Base-by-base conservation (phyloP, 1,140 invertebrate genomes). In the Eriosoma lanigerum region DNA sequence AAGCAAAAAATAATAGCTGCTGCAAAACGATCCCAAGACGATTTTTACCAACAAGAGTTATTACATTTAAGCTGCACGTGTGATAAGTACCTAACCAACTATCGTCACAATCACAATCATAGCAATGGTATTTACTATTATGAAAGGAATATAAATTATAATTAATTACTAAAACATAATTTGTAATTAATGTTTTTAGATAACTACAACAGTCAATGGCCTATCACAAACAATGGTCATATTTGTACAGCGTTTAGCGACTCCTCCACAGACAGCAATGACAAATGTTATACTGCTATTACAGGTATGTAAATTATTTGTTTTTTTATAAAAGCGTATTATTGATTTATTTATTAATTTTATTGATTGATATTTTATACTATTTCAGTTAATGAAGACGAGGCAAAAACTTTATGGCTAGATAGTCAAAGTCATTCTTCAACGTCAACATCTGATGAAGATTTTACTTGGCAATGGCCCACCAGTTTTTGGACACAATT, bases 401-500 rank as follows among this genome's bases (percentile, higher is more conserved):
- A 92, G 83, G 90, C 90, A 26, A 88, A 90, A 83, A 90, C 90
- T 15, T 86, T 92, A n/a, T 93, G 92, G 89, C 87, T 91, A 82
- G 92, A 92, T 83, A 92, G 90, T 26, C 90, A 92, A 84, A 92
- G 91, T 66, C 91, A 92, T 84, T 90, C 90, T 44, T 91, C 90
- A 81, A 90, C 90, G 54, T 87, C 83, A 85, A 88, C 86, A 83
- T 88, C 90, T 82, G 90, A 92, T 82, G 89, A 90, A 75, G 89
- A 89, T 82, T 86, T 86, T 80, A 87, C 86, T 80, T 88, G 87
- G 84, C 88, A 89, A 83, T 94, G 93, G 93, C 92, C 93, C 32
- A 94, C 93, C 8, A 91, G 91, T 82, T 94, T 94, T 83, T 90
- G 90, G 86, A 94, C 93, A 0, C 93, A 95, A 85, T 92, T 93